Evolutionary conservation across 30 jellyfish, hydroid and myxozoan genomes (phyloP), one percentile per base, ranked within the genome.

Genomic region (Turritopsis dohrnii): DNA sequence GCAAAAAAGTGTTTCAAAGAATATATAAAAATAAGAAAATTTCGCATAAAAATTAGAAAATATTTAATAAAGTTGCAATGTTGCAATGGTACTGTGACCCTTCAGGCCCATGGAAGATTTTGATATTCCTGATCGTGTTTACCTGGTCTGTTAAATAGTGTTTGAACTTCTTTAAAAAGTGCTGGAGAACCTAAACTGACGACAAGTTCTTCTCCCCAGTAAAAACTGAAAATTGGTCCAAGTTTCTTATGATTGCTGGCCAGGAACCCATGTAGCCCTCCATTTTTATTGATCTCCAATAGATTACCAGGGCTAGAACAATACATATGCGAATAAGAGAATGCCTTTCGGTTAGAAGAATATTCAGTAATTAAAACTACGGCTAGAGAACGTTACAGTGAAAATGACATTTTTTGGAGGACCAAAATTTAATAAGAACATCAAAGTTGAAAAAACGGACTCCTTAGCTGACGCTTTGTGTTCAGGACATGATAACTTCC

Each of bases 161-260:
- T 79, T 30, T 25, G 74, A 69, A 87, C 91, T 41, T 91, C 96
- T 80, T 91, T 91, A 84, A 87, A 91, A 53, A 82, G 83, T 31
- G 19, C 75, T 27, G 97, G 88, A 22, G 94, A 86, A 19, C 89
- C 94, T 8, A 91, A 71, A 74, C 96, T 91, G 21, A 91, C 96
- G 76, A 74, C 86, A 75, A 91, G 84, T 54, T 91, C 94, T 72
- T 91, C 86, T 19, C 97, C 96, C 97, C 96, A 91, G 90, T 89
- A 91, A 29, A 91, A 91, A 30, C 90, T 79, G 52, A 79, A 93
- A 19, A 91, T 73, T 20, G 97, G 96, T 19, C 97, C 97, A 76
- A 77, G 80, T 30, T 28, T 79, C 71, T 87, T 91, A 82, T 91
- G 97, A 1, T 86, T 79, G 29, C 76, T 94, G 21, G 20, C 71